Evolutionary conservation across 2,113 vertebrate species (phyloP).

Genomic region (Oreotrochilus melanogaster): DNA sequence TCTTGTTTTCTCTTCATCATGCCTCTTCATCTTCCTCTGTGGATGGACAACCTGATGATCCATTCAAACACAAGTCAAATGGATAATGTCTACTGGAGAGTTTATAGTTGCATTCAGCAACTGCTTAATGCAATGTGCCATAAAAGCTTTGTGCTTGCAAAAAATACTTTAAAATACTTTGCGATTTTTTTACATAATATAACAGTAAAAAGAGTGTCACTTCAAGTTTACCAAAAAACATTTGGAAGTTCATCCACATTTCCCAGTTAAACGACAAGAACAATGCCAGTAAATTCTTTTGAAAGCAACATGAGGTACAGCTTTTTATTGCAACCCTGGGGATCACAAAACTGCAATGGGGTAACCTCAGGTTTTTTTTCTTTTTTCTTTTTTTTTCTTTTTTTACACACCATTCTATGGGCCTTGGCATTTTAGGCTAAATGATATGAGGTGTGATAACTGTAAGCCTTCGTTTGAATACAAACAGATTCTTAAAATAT

Average conservation of each 20-base stretch:
- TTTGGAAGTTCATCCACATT: conserved; percentile 24
- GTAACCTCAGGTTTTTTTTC: conserved; percentile 48
- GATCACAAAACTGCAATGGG: conserved; percentile 52
- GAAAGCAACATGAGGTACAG: conserved; percentile 44
- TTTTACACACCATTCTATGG: conserved; percentile 59
- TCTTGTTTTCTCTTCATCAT: neutral
- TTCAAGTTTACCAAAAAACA: neutral
- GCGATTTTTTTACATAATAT: neutral
- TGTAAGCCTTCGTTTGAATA: conserved; percentile 77
- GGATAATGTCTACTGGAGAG: neutral
- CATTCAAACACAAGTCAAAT: neutral
- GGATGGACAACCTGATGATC: neutral
- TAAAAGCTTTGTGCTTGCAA: neutral
- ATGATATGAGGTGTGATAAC: conserved; percentile 82
- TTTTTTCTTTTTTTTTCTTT: neutral
- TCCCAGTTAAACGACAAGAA: conserved; percentile 57
- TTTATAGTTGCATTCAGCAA: neutral
- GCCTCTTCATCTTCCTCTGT: neutral
- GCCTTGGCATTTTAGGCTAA: conserved; percentile 54
- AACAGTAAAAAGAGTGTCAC: neutral
- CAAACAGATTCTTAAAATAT: conserved; percentile 84
- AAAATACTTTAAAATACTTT: neutral
- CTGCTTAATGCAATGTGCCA: neutral
- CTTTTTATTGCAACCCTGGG: conserved; percentile 61
- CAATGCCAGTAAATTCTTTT: conserved; percentile 70